These are phyloP conservation scores for Apantesis nais DNA, from an alignment of 2,888 invertebrate genomes.

Conservation along the genomic window DNA sequence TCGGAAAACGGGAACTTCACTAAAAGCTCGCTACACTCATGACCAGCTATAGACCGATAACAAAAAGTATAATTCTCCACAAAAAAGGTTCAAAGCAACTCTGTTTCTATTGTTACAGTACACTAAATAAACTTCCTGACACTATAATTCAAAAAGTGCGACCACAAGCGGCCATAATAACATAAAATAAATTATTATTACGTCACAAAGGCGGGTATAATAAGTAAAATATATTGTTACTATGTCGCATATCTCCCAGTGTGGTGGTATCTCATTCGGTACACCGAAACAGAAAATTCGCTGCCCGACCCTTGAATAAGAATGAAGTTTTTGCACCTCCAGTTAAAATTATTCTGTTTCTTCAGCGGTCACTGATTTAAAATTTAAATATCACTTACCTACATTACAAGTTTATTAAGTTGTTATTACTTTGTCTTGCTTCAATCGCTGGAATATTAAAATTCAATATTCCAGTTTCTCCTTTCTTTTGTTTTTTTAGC, in stretches of 20 bases:
- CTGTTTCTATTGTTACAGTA: slow-evolving; percentile 9
- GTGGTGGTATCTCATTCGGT: slow-evolving; percentile 13
- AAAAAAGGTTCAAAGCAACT: slow-evolving; percentile 2
- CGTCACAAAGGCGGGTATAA: slow-evolving; percentile 20
- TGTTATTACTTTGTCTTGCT: slow-evolving; percentile 46
- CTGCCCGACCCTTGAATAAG: slow-evolving; percentile 64
- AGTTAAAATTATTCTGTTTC: slow-evolving; percentile 60
- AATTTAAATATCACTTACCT: slow-evolving; percentile 50
- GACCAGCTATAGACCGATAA: not conserved
- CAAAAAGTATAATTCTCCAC: slow-evolving; percentile 1
- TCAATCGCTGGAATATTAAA: slow-evolving; percentile 29
- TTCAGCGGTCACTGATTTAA: slow-evolving; percentile 44
- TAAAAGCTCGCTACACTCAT: slow-evolving; percentile 8
- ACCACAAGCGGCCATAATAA: slow-evolving; percentile 18
- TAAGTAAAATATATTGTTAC: slow-evolving; percentile 26
- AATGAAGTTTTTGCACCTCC: slow-evolving; percentile 70
- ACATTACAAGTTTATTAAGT: slow-evolving; percentile 47
- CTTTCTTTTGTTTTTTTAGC: not conserved
- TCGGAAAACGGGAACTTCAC: slow-evolving; percentile 9
- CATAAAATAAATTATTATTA: slow-evolving; percentile 22
- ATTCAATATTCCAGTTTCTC: slow-evolving; percentile 22
- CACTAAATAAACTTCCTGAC: slow-evolving; percentile 17
- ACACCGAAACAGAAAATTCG: slow-evolving; percentile 58
- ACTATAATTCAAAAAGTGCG: slow-evolving; percentile 17
- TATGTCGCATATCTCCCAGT: slow-evolving; percentile 24